Conservation (phyloP, 2,888 invertebrate genomes). For the Oscheius sp. region DNA sequence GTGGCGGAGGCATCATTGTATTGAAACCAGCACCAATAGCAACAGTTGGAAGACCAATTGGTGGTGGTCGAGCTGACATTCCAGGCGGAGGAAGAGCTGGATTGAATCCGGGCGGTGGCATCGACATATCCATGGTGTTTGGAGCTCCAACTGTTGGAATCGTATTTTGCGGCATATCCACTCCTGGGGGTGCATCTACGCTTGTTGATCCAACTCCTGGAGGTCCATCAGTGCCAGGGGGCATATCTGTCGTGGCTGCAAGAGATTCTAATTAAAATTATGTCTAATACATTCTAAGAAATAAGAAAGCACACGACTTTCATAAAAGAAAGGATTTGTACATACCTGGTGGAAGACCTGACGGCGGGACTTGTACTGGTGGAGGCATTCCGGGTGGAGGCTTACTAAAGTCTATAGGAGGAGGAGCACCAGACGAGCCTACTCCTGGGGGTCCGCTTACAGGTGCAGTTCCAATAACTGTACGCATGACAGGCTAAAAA, state of each 20-base stretch:
- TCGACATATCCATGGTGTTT: constrained; percentile 14
- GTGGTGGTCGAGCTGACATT: constrained; percentile 33
- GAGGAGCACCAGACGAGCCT: not conserved
- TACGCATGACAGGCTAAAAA: constrained; percentile 30
- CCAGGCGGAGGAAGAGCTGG: constrained; percentile 48
- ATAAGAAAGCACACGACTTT: not conserved
- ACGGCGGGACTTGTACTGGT: constrained; percentile 6
- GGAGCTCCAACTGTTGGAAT: constrained; percentile 3
- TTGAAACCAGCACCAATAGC: constrained; percentile 31
- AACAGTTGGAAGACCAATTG: constrained; percentile 32
- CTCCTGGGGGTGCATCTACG: constrained; percentile 45
- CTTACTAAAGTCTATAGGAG: constrained; percentile 44
- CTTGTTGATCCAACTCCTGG: constrained; percentile 22
- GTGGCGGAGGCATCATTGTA: constrained; percentile 26
- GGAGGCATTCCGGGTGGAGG: constrained; percentile 43
- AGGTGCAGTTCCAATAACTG: constrained; percentile 29
- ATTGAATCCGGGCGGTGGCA: constrained; percentile 44
- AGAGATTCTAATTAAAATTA: not conserved
- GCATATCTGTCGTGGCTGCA: not conserved
- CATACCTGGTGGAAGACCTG: constrained; percentile 16
- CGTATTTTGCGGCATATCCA: constrained; percentile 30
- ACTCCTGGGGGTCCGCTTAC: not conserved
- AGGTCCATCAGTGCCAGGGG: constrained; percentile 23
- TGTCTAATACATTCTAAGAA: not conserved
- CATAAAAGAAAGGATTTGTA: not conserved